phyloP scores from a whole-genome alignment of 2,797 vertebrate genomes.

The Lacerta bilineata region DNA sequence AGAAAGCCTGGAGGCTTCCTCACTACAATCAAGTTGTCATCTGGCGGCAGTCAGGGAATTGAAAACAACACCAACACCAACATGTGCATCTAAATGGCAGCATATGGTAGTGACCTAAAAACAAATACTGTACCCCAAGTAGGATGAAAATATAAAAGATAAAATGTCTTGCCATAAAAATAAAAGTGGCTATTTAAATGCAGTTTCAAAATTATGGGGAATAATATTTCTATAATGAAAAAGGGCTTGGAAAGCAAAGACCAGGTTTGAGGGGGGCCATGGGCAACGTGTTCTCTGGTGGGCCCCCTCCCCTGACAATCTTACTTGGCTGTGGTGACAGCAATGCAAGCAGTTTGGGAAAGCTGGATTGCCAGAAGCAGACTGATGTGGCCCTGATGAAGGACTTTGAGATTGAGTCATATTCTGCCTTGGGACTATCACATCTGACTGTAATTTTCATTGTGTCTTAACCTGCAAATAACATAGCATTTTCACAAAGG shows the following conservation, averaged over 20 bases:
- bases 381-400: too few species aligned
- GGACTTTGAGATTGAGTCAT: too few species aligned
- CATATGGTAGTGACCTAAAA: conserved; percentile 58
- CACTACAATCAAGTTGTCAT: not conserved
- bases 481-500: too few species aligned
- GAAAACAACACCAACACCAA: conserved; percentile 53
- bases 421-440: too few species aligned
- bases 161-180: not conserved
- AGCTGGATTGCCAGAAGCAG: too few species aligned
- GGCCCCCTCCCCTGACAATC: too few species aligned
- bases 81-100: conserved; percentile 58
- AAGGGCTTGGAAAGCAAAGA: not conserved
- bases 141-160: conserved; percentile 15
- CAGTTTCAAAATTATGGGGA: conserved; percentile 26
- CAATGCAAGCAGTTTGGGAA: too few species aligned
- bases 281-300: too few species aligned
- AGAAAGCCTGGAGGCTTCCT: conserved; percentile 68
- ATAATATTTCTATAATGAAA: conserved; percentile 13
- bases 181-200: conserved; percentile 26
- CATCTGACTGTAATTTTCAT: too few species aligned
- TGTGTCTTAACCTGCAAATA: too few species aligned
- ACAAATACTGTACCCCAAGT: not conserved
- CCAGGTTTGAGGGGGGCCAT: not conserved
- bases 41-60: conserved; percentile 4
- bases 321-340: too few species aligned